phyloP scores from a whole-genome alignment of 2,888 invertebrate genomes.

The Allacma fusca region DNA sequence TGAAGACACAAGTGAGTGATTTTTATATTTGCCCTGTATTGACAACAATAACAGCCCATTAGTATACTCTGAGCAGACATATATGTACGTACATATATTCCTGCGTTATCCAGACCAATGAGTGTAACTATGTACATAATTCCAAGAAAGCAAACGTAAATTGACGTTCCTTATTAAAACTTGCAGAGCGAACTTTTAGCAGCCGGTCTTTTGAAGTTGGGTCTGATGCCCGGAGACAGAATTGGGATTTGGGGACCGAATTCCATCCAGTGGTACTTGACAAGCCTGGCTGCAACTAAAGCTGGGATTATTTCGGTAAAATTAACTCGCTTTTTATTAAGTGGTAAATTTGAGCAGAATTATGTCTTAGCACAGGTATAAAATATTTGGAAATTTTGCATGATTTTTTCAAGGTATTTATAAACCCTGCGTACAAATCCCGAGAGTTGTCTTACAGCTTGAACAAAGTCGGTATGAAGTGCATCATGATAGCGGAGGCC shows the following conservation, averaged over 20 bases:
- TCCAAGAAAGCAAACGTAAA: no score
- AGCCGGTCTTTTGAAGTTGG: conserved; percentile 75
- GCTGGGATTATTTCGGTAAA: conserved; percentile 76
- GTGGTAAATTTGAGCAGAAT: no score
- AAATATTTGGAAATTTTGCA: not conserved
- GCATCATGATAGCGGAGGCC: conserved; percentile 71
- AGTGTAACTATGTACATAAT: no score
- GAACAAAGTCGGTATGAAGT: conserved; percentile 74
- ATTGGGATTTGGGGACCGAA: conserved; percentile 85
- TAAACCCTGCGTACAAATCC: conserved; percentile 78
- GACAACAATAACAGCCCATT: no score
- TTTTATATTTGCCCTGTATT: no score
- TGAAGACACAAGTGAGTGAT: conserved; percentile 64
- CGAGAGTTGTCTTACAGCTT: conserved; percentile 77
- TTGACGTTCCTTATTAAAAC: no score
- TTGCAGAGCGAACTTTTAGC: conserved; percentile 74
- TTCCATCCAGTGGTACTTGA: conserved; percentile 77
- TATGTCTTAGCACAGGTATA: no score
- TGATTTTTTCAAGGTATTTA: conserved; percentile 70
- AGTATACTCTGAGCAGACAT: not conserved
- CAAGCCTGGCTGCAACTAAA: conserved; percentile 75
- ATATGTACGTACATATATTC: not conserved
- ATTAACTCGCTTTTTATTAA: no score
- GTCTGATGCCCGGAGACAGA: conserved; percentile 75
- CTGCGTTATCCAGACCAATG: no score